Evolutionary conservation across 2,113 vertebrate genomes (phyloP).

Genomic region (Pseudorectes ferrugineus): DNA sequence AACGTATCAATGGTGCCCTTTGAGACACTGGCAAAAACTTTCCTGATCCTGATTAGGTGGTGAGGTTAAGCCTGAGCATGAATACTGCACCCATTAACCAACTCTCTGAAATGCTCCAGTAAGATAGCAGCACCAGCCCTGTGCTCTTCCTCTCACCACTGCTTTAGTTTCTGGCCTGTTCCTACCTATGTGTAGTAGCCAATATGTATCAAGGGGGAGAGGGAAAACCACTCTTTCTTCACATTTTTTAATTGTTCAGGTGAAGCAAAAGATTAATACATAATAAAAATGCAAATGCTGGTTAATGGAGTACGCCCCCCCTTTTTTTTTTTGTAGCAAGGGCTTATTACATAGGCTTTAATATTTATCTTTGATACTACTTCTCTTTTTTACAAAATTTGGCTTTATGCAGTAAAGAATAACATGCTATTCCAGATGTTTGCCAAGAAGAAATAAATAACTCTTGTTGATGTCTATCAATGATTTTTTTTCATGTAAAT

Average conservation of each 20-base stretch:
- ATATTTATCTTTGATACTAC: not conserved
- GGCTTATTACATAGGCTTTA: not conserved
- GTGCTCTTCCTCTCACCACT: not conserved
- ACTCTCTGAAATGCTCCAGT: not conserved
- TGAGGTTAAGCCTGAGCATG: not conserved
- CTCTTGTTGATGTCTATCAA: not conserved
- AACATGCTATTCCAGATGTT: not conserved
- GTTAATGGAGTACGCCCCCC: not conserved
- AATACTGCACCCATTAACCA: not conserved
- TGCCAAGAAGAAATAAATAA: not conserved
- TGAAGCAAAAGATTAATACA: not conserved
- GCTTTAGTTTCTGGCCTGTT: not conserved
- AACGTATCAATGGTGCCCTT: not conserved
- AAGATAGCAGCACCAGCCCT: not conserved
- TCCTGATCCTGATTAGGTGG: not conserved
- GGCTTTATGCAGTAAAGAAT: not conserved
- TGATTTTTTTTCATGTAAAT: not conserved
- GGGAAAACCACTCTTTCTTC: not conserved
- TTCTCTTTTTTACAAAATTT: not conserved
- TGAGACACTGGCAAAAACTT: not conserved
- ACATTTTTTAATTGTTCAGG: not conserved
- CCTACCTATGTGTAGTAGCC: not conserved
- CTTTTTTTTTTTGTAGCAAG: not conserved
- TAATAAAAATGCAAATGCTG: not conserved
- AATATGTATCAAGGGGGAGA: accelerated